Base-by-base conservation (phyloP, 2,113 vertebrate genomes). In the Porphyrio hochstetteri region DNA sequence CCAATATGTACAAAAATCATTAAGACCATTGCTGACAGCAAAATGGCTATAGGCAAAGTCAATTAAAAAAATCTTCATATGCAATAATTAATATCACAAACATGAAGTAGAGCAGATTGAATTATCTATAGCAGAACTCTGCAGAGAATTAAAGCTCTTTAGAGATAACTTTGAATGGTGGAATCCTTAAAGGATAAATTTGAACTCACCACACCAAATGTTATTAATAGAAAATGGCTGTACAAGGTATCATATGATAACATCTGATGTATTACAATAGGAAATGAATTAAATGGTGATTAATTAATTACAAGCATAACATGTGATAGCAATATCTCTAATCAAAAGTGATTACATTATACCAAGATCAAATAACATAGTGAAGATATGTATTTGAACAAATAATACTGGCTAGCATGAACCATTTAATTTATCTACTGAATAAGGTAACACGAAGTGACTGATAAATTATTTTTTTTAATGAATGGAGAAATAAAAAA, bases 241-340 rank as follows among this genome's bases (percentile, higher is more conserved):
- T 74, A 78, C 59, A 90, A 81, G 48, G 44, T 90, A 81, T 46
- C 53, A 65, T 15, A 53, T 61, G 82, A 53, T 71, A 88, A 1
- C 15, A 94, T 86, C 53, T 82, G 57, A 76, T 79, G 20, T 76
- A 64, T 78, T 92, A 93, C 31, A 95, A 82, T 61, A 84, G 16
- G 10, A 92, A 86, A 81, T 46, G 8, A 95, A 95, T 89, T 95
- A 93, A 92, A 81, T 65, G 35, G 19, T 86, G 48, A 78, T 92
- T 92, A 92, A 92, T 93, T 92, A 88, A 88, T 96, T 94, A 72
- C 21, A 87, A 79, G 61, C 40, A n/a, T 78, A 84, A 86, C 31
- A 90, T 56, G 78, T 74, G 5, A 91, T 84, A 94, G 25, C 18
- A 79, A n/a, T 95, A 69, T 85, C 86, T 91, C 52, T 90, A 89